Base-by-base conservation (phyloP, 2,888 invertebrate species). In the Esperia sulphurella region DNA sequence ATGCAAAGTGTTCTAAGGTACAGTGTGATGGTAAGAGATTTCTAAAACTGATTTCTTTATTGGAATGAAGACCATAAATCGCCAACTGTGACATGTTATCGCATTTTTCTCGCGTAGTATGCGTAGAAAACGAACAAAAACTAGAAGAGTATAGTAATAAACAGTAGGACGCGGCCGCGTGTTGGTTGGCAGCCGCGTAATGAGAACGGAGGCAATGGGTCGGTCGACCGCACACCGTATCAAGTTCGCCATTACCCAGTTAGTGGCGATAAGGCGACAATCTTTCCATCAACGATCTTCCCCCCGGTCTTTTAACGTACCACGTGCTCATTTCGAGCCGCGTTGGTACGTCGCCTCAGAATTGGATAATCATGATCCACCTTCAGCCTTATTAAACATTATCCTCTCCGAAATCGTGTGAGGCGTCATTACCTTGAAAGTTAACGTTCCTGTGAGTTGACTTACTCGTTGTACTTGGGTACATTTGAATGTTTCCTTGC, bases 181-280 rank as follows among this genome's bases (percentile, higher is more conserved):
- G 31, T 31, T 31, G 50, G 48, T 42, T 50, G 48, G 43, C 42
- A 50, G 49, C 46, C 49, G 41, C 46, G 46, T 49, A 52, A 59
- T 68, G 71, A 65, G 67, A 70, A 63, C 69, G 59, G 64, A 68
- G 70, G 66, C 72, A 71, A 63, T 74, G 66, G 68, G 66, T 67
- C 67, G 67, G 54, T 57, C 63, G 65, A 49, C 49, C 39, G 39
- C 14, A 8, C 39, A 14, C 58, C 58, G 65, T 74, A 79, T 76
- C 80, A 80, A 83, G 79, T 82, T 82, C 72, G 72, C 75, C 69
- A 85, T 85, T 87, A 84, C 72, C 76, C 72, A 79, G 81, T 87
- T 86, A 83, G 75, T 54, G 68, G 55, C 75, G 77, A 83, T 84
- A 79, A 79, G 60, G 49, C 63, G 70, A 65, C 83, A 86, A 87